Evolutionary conservation across 2,113 vertebrate species (phyloP), one percentile per base, ranked within the genome.

Genomic region (Amphiprion percula): DNA sequence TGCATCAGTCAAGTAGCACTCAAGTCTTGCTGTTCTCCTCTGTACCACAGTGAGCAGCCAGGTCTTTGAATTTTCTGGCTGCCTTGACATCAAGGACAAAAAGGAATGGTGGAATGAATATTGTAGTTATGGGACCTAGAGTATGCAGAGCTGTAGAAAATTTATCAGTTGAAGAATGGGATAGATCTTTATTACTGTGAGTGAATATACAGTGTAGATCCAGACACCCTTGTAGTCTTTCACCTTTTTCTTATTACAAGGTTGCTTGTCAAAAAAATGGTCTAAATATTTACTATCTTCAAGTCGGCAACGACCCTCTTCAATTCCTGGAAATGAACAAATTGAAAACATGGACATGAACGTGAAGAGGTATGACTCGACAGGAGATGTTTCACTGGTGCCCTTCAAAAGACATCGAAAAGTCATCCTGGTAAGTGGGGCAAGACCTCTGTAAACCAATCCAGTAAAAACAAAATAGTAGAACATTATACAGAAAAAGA

Each of bases 321-420:
- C 95, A 81, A 97, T 99, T 93, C 97, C 97, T 62, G 97, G 96
- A 82, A 99, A 98, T 0, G 98, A 99, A 62, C 97, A 99, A 94
- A 97, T 98, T 39, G 98, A 99, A 91, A 98, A 97, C 94, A 99
- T 99, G 97, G 98, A 99, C 90, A 96, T 96, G 91, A 99, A 95
- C 3, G 96, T 99, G 93, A 99, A 99, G 95, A 97, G 96, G 92
- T 99, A 99, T 0, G 98, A 99, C 90, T 99, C 98, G 56, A 99
- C 98, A 0, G 98, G 98, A n/a, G 88, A 99, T 99, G 98, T 99
- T 99, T 95, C 98, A 99, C 91, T 99, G 98, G 98, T 98, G 97
- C 66, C 97, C 97, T 15, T 94, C 97, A 88, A 99, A 98, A 90
- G 98, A 99, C 50, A 99, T 99, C 33, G 98, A 99, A 93, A 98